Evolutionary conservation across 30 jellyfish, hydroid and myxozoan species (phyloP).

Genomic region (Rhopilema esculentum): DNA sequence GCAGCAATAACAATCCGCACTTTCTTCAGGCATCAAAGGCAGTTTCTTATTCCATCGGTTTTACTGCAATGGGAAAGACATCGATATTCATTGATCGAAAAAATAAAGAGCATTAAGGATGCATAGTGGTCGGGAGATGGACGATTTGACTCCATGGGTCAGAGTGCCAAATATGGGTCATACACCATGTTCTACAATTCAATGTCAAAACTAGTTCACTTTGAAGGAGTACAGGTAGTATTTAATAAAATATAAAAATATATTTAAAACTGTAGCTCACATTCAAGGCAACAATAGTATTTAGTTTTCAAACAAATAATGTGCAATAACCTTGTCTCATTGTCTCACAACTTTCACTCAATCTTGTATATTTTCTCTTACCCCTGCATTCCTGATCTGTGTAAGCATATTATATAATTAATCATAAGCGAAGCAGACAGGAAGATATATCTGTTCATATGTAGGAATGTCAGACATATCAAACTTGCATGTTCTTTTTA

Average conservation of each 20-base stretch:
- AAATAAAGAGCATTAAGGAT: conserved; percentile 5
- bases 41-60: conserved; percentile 20
- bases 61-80: conserved; percentile 11
- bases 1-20: conserved; percentile 21
- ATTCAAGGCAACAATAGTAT: not conserved
- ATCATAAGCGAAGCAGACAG: not conserved
- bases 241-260: not conserved
- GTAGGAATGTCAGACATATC: not conserved
- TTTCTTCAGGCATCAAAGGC: conserved; percentile 27
- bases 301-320: not conserved
- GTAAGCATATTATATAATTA: not conserved
- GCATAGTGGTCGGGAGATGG: conserved; percentile 43
- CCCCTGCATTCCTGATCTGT: not conserved
- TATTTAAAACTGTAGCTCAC: not conserved
- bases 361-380: not conserved
- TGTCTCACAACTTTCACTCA: not conserved
- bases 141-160: conserved; percentile 55
- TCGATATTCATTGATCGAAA: not conserved
- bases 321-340: not conserved
- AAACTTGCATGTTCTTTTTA: not conserved
- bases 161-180: conserved; percentile 37
- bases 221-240: conserved; percentile 13
- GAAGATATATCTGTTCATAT: not conserved
- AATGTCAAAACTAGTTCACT: conserved; percentile 14
- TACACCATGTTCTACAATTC: conserved; percentile 30